A percentile compares a stretch with the other conserved stretches of the same genome.
Evolutionary conservation across 2,888 invertebrate genomes (phyloP).

Genomic region (Acleris sparsana): DNA sequence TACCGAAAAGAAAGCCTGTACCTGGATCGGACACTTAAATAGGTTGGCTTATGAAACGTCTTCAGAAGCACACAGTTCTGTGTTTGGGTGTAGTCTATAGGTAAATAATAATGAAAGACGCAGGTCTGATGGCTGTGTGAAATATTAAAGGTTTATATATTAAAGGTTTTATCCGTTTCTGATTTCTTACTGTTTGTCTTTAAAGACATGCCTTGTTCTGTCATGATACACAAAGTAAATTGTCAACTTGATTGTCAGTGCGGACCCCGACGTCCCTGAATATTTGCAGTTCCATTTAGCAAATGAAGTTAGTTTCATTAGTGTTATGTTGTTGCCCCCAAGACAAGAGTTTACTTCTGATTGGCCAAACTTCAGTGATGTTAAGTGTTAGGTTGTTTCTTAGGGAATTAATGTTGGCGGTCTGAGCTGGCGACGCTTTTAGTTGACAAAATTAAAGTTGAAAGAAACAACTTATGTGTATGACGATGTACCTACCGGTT

Average conservation of each 20-base stretch:
- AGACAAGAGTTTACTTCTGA: slow-evolving; percentile 36
- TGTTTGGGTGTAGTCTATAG: too few species aligned
- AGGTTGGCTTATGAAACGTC: too few species aligned
- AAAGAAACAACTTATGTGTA: too few species aligned
- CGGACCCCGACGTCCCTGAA: slow-evolving; percentile 17
- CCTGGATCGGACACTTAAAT: too few species aligned
- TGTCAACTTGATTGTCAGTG: slow-evolving; percentile 15
- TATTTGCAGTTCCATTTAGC: slow-evolving; percentile 33
- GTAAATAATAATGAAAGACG: too few species aligned
- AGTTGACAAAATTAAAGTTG: neutral
- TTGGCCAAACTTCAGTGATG: slow-evolving; percentile 29
- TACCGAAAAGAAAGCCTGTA: too few species aligned
- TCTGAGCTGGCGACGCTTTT: slow-evolving; percentile 11
- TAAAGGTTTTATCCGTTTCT: too few species aligned
- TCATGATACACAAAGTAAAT: neutral
- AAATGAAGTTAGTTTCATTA: slow-evolving; percentile 34
- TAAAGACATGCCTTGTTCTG: neutral
- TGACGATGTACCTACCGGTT: too few species aligned
- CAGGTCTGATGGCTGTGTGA: too few species aligned
- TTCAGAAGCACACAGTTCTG: too few species aligned
- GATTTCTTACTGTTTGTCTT: neutral
- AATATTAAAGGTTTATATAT: too few species aligned
- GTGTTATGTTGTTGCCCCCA: slow-evolving; percentile 33
- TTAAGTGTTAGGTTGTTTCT: slow-evolving; percentile 27
- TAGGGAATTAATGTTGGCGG: slow-evolving; percentile 27